phyloP scores from a whole-genome alignment of 2,888 invertebrate genomes.

The Brachycybe producta region DNA sequence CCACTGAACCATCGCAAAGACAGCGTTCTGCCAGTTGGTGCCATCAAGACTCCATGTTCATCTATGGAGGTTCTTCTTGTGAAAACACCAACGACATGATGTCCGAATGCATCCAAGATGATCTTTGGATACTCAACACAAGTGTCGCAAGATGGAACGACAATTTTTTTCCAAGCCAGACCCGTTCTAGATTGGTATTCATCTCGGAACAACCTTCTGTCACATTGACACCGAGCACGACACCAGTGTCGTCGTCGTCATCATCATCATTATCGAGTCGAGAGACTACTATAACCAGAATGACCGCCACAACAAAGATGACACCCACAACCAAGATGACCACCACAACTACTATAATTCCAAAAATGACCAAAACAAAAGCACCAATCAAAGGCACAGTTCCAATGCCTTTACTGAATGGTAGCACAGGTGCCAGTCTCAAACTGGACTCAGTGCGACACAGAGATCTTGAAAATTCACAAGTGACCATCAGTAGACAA shows the following conservation, averaged over 20 bases:
- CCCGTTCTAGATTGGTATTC: neutral
- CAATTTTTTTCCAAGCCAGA: neutral
- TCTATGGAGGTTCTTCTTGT: conserved; percentile 9
- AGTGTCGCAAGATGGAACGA: neutral
- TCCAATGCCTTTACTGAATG: neutral
- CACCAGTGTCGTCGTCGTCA: neutral
- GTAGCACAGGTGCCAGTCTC: neutral
- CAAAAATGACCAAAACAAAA: neutral
- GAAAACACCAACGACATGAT: neutral
- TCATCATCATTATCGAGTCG: neutral
- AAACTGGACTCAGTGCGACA: neutral
- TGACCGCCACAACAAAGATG: neutral
- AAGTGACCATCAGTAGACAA: no score
- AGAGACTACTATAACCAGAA: no score
- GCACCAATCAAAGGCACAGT: neutral
- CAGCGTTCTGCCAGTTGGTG: conserved; percentile 4
- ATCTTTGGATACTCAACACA: conserved; percentile 8
- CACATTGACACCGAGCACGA: neutral
- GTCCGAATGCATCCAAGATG: conserved; percentile 4
- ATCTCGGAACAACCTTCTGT: neutral
- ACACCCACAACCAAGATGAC: neutral
- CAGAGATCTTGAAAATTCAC: no score
- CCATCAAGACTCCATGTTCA: neutral
- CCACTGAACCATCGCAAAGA: conserved; percentile 4
- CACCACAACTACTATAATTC: neutral